Evolutionary conservation across 2,797 vertebrate genomes (phyloP), one percentile per base, ranked within the genome.

Genomic region (Anguilla marmorata): DNA sequence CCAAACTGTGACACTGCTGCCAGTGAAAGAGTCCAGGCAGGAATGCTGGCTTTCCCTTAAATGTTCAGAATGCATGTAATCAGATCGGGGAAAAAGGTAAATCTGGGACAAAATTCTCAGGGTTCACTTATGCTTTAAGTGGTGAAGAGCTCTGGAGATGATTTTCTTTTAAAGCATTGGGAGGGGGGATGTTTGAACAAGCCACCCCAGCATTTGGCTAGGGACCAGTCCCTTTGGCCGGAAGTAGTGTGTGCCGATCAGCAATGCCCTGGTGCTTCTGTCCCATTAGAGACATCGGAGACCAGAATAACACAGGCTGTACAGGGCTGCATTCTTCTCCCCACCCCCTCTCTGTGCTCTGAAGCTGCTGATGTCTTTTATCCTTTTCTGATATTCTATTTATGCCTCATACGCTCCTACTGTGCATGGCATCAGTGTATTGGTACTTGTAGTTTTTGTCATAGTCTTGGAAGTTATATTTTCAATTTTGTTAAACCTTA

Each of bases 361-460:
- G 69, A 66, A 74, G 69, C 30, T n/a, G 63, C n/a, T 19, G 58
- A 63, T 16, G 54, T 16, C 54, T 66, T 27, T 66, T 66, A 66
- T 66, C 63, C 63, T n/a, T 69, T 27, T 69, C 63, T n/a, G 63
- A 69, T 63, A n/a, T 69, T 69, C n/a, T 69, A n/a, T 27, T n/a
- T 27, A 27, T 69, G 63, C 14, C 11, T 69, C 63, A 69, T 69
- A 69, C 16, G 2, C 52, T 14, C 52, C 52, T 54, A 54, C 9
- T 54, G 52, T 54, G 52, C 9, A 54, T 54, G 52, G 24, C 60
- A 63, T 63, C 19, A 63, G 16, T 63, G 16, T n/a, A n/a, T 63
- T 63, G 19, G 60, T n/a, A 63, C 24, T n/a, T 63, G 16, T 63
- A 63, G 60, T 63, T 63, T 63, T 63, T 3, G 58, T 52, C 11